phyloP scores from a whole-genome alignment of 2,888 invertebrate genomes.

The Cephus spinipes region DNA sequence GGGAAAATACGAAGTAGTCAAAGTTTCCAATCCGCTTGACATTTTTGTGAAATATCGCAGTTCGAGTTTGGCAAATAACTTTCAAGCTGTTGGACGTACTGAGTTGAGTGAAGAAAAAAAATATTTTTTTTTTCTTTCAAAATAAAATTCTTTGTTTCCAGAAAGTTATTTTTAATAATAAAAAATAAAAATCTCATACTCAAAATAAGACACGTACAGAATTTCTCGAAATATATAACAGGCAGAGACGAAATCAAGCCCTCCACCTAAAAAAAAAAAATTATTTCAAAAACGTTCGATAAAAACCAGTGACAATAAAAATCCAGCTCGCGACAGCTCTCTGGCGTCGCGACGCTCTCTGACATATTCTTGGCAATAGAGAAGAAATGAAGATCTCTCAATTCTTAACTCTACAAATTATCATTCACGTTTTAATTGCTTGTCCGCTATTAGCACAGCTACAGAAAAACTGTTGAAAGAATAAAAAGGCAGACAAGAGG shows the following conservation, averaged over 20 bases:
- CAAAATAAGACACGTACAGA: not conserved
- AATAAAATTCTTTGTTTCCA: not conserved
- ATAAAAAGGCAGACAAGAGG: not conserved
- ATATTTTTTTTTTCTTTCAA: not conserved
- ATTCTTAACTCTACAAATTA: not conserved
- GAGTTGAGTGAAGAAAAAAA: not conserved
- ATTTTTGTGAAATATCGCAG: not conserved
- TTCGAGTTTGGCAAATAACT: not conserved
- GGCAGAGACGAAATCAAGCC: not conserved
- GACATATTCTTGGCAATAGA: not conserved
- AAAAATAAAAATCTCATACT: not conserved
- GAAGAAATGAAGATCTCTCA: not conserved
- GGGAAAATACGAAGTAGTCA: not conserved
- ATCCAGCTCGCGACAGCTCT: not conserved
- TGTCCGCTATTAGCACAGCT: not conserved
- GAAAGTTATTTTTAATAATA: not conserved
- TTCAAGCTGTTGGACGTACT: not conserved
- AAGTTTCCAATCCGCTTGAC: not conserved
- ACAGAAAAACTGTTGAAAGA: not conserved
- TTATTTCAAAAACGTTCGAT: not conserved
- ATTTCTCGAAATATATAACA: not conserved
- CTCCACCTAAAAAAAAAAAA: too few relatives aligned
- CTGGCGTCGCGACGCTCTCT: not conserved
- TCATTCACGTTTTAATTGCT: not conserved
- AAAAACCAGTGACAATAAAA: not conserved